Evolutionary conservation across 2,888 invertebrate species (phyloP).

Genomic region (Heliconius erato): DNA sequence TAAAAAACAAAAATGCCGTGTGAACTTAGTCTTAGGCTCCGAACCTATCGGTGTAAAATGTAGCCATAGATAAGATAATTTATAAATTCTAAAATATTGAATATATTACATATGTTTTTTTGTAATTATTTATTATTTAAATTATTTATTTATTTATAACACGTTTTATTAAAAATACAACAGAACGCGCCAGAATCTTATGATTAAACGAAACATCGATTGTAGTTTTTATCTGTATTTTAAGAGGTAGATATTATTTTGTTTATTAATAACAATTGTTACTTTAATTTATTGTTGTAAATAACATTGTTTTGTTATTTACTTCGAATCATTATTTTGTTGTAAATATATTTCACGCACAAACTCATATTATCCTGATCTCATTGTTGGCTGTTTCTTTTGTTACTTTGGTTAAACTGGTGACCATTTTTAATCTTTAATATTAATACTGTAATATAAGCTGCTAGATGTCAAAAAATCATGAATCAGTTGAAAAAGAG

Average conservation of each 20-base stretch:
- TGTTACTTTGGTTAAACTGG: not conserved
- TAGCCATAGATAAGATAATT: slow-evolving; percentile 19
- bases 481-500: not conserved
- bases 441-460: not conserved
- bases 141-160: slow-evolving; percentile 26
- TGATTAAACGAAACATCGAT: slow-evolving; percentile 69
- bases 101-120: not conserved
- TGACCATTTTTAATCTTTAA: not conserved
- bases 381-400: not conserved
- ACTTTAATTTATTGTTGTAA: slow-evolving; percentile 15
- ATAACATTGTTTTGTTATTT: slow-evolving; percentile 7
- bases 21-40: slow-evolving; percentile 10
- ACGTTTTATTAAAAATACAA: slow-evolving; percentile 17
- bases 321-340: slow-evolving; percentile 28
- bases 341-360: slow-evolving; percentile 39
- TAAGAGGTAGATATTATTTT: slow-evolving; percentile 33
- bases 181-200: slow-evolving; percentile 62
- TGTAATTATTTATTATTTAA: slow-evolving; percentile 11
- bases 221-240: slow-evolving; percentile 47
- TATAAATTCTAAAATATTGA: not conserved
- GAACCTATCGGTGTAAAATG: not conserved
- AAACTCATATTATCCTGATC: slow-evolving; percentile 16
- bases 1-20: not conserved
- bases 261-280: not conserved
- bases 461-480: not conserved